These are phyloP conservation scores for Hermetia illucens DNA, from an alignment of 1,140 invertebrate species.

Conservation along the genomic window DNA sequence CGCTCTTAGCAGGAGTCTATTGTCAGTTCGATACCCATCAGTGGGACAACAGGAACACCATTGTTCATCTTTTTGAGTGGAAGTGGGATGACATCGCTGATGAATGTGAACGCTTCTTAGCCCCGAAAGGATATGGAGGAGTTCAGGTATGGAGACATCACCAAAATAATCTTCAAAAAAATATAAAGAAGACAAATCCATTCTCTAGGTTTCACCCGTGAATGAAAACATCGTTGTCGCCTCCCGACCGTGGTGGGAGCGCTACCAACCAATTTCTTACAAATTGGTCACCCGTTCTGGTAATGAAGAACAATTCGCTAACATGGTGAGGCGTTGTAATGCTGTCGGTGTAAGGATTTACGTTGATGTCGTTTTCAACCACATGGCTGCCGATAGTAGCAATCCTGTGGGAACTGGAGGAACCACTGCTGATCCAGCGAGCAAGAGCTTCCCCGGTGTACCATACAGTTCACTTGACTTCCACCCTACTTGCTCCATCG, in stretches of 20 bases:
- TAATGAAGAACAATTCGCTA: conserved; percentile 48
- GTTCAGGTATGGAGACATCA: conserved; percentile 40
- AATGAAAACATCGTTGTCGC: conserved; percentile 27
- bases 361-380: conserved; percentile 61
- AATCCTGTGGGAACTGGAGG: conserved; percentile 36
- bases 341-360: conserved; percentile 58
- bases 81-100: conserved; percentile 50
- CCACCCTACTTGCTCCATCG: conserved; percentile 35
- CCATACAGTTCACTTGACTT: conserved; percentile 35
- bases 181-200: neutral
- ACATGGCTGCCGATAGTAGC: conserved; percentile 45
- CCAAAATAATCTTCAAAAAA: neutral
- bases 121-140: conserved; percentile 49
- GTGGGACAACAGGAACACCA: conserved; percentile 21
- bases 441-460: conserved; percentile 32
- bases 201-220: conserved; percentile 33
- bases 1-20: conserved; percentile 9
- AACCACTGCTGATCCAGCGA: conserved; percentile 27
- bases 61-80: conserved; percentile 60
- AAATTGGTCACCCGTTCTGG: conserved; percentile 59
- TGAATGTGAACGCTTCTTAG: conserved; percentile 58
- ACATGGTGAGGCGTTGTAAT: conserved; percentile 67
- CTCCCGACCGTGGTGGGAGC: conserved; percentile 61
- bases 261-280: conserved; percentile 81
- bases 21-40: conserved; percentile 26